phyloP scores from a whole-genome alignment of 1,140 invertebrate species.

The Stegodyphus dumicola region DNA sequence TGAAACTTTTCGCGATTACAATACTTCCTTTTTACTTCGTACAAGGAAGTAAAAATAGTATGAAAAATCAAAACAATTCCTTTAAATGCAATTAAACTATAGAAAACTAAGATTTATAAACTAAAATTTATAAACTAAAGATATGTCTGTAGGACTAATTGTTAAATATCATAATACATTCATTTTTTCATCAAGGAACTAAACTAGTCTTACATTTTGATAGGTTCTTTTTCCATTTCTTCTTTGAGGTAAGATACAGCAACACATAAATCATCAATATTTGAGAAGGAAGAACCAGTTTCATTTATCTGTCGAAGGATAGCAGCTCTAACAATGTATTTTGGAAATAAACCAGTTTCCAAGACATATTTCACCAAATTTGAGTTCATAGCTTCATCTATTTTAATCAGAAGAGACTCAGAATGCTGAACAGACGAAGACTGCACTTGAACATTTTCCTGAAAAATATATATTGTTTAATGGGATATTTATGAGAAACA shows the following conservation, averaged over 20 bases:
- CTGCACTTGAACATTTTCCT: not conserved
- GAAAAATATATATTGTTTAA: not conserved
- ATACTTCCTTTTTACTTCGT: no score
- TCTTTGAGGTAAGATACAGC: constrained; percentile 47
- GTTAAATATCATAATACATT: no score
- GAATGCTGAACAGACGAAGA: not conserved
- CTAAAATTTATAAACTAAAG: no score
- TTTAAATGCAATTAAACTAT: no score
- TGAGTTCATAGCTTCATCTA: constrained; percentile 53
- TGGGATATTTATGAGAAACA: not conserved
- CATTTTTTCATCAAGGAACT: no score
- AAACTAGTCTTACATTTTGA: not conserved
- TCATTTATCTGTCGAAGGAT: constrained; percentile 31
- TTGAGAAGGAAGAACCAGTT: constrained; percentile 28
- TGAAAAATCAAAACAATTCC: no score
- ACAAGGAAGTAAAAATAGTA: no score
- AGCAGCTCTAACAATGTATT: constrained; percentile 36
- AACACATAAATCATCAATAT: constrained; percentile 54
- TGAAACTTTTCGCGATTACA: no score
- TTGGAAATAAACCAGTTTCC: constrained; percentile 22
- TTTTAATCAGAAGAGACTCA: not conserved
- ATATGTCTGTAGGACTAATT: no score
- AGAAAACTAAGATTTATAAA: no score
- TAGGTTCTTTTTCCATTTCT: constrained; percentile 25
- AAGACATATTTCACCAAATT: constrained; percentile 27